phyloP scores from a whole-genome alignment of 2,797 vertebrate genomes.

The Mycteria americana region DNA sequence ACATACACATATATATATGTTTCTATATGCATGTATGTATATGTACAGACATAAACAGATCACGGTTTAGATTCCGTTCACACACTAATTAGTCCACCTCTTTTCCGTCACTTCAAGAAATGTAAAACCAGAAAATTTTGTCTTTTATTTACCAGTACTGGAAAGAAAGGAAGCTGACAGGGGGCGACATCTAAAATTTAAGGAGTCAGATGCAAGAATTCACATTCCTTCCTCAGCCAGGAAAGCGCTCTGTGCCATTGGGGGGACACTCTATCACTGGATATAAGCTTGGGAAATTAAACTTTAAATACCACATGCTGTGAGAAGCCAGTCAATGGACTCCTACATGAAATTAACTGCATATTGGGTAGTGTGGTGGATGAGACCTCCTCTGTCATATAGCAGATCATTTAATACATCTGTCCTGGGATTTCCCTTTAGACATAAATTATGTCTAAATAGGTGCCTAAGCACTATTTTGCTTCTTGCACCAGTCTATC shows the following conservation, averaged over 20 bases:
- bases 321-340: not conserved
- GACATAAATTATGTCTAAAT: not conserved
- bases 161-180: not conserved
- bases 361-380: not conserved
- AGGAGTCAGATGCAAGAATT: not conserved
- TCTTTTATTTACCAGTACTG: not conserved
- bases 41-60: not conserved
- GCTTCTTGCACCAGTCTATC: not conserved
- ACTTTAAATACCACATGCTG: not conserved
- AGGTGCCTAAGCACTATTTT: not conserved
- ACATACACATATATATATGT: not conserved
- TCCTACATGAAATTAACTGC: not conserved
- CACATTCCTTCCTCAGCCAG: not conserved
- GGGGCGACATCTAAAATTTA: not conserved
- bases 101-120: not conserved
- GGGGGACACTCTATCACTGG: not conserved
- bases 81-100: not conserved
- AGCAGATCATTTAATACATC: not conserved
- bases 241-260: not conserved
- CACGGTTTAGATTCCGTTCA: not conserved
- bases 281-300: not conserved
- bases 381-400: not conserved
- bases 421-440: not conserved
- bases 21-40: not conserved
- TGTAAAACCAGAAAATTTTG: not conserved